Conservation (phyloP, 2,797 vertebrate genomes). For the Enteromius mattozi region DNA sequence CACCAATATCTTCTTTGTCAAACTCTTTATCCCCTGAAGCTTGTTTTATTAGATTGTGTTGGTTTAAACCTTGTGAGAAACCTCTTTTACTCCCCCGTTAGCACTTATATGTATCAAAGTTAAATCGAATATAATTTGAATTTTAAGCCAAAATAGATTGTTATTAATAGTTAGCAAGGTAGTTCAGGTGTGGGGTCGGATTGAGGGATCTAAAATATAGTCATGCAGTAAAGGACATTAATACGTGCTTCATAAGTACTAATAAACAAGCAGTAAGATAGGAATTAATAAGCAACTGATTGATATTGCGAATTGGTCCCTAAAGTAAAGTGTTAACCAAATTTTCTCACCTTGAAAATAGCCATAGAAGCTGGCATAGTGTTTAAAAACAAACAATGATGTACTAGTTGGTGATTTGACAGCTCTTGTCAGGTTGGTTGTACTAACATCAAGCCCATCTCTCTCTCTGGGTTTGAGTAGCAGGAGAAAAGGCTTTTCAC, state of each 20-base stretch:
- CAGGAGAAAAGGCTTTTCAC: slow-evolving; percentile 77
- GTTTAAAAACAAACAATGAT: background rate
- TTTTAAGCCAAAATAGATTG: too few species aligned
- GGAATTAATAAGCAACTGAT: background rate
- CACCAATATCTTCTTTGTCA: too few species aligned
- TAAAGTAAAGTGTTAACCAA: background rate
- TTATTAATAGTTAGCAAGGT: too few species aligned
- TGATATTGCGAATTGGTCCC: background rate
- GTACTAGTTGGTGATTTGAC: background rate
- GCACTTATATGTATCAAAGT: too few species aligned
- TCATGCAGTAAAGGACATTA: background rate
- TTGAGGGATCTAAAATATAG: too few species aligned
- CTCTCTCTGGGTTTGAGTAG: slow-evolving; percentile 56
- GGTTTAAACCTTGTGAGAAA: too few species aligned
- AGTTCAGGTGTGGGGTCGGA: too few species aligned
- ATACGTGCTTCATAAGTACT: background rate
- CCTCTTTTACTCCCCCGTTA: too few species aligned
- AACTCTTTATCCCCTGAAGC: too few species aligned
- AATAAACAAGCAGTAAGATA: background rate
- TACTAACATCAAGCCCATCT: background rate
- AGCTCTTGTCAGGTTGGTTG: background rate
- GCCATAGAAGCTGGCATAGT: background rate
- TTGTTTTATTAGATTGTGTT: too few species aligned
- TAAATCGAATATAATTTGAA: too few species aligned
- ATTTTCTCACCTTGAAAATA: background rate